Evolutionary conservation across 2,113 vertebrate species (phyloP), one percentile per base, ranked within the genome.

Genomic region (Stegostoma tigrinum): DNA sequence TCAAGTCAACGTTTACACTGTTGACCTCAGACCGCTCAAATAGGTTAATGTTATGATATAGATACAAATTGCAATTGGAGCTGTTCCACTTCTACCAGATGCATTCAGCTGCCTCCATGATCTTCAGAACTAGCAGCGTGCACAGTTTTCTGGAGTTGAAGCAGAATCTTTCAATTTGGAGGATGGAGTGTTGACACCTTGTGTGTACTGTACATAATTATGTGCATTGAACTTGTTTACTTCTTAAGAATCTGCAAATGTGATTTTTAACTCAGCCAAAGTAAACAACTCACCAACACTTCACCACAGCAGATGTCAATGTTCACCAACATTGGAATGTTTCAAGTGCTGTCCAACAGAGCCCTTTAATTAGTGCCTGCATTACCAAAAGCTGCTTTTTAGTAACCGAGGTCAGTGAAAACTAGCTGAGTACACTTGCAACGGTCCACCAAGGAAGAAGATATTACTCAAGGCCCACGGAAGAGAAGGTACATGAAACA

Each of bases 201-300:
- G 52, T 89, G 64, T 19, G 0, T 64, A 19, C 55, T 30, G 45
- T 55, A 19, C 19, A 5, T 64, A 90, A 90, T 61, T 64, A 61
- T 55, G 2, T 24, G 42, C 48, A 30, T 89, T 27, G 86, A 38
- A 94, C 14, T 67, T 38, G 34, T 23, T 30, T 45, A 42, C 45
- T 94, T 45, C n/a, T 45, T 94, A 68, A 70, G 64, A 67, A 94
- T 70, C 91, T 94, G 91, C 64, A 67, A 94, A 45, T 94, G 93
- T 27, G 19, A 24, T 38, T 68, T 38, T 90, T 61, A 70, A 45
- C 45, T 27, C 27, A 15, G 6, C 30, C 38, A 23, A 19, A 68
- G 27, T 89, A 89, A 89, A 89, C 86, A 87, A 34, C 72, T 87
- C 48, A 17, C 86, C 86, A 75, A 75, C 30, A 80, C 15, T 80